Evolutionary conservation across 2,888 invertebrate species (phyloP), one percentile per base, ranked within the genome.

Genomic region (Cylloceria caligata): DNA sequence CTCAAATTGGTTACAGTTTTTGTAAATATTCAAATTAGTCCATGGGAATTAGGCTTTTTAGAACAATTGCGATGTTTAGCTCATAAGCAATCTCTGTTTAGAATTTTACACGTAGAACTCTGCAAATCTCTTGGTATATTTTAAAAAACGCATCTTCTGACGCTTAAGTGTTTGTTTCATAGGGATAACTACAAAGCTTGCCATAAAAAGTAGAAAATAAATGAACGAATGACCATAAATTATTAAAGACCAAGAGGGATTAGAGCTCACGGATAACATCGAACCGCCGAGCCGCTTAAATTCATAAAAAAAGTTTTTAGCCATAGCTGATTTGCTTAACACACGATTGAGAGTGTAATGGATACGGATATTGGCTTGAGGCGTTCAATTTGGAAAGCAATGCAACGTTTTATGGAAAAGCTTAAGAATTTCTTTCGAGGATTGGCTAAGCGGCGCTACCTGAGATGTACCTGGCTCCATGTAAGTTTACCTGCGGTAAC

Each of bases 401-500:
- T 88, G 80, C 84, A 80, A 80, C 80, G 68, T 39, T 80, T 89
- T 30, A 74, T 87, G 75, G 84, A 74, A 86, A 89, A 85, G 83
- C 80, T 89, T 86, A 84, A 82, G 68, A 83, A 85, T 83, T 89
- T 89, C 76, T 86, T 89, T 87, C 83, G 77, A 68, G 83, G 75
- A 68, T 75, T 91, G 75, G 86, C 67, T 84, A 87, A 79, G 86
- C 87, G 84, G 52, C 83, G 77, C 81, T 88, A 81, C 87, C 83
- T 89, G 84, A 85, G 77, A 85, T 88, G 88, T 84, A 69, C 90
- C 80, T 89, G 85, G 84, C 84, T 86, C 83, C 86, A 86, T 87
- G 92, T 92, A 91, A 92, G 91, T 91, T 34, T 36, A 34, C 36
- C 30, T 49, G 27, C 24, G n/a, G 47, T 72, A 45, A 74, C 55